Evolutionary conservation across 2,113 vertebrate species (phyloP), one percentile per base, ranked within the genome.

Genomic region (Anhinga rufa): DNA sequence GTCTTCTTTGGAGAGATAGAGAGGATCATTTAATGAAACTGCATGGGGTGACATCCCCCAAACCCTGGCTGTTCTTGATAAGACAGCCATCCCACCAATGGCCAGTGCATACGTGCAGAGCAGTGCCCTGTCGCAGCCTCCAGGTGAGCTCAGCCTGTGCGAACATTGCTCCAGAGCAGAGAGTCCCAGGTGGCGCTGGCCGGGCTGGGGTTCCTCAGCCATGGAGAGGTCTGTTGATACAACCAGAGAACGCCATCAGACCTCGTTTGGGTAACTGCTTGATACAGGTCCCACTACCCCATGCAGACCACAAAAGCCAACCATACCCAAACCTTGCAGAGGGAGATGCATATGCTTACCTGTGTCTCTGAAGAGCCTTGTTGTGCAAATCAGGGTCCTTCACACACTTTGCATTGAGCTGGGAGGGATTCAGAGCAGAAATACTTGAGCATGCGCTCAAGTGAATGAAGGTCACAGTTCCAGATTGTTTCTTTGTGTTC

Each of bases 61-160:
- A 49, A 49, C 5, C 8, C 20, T 9, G 4, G 31, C 28, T 68
- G 71, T 7, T 92, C 34, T 40, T 4, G 3, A 0, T n/a, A 16
- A 36, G 31, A 21, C 17, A 77, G 54, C 18, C 52, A 6, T 5
- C 36, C 54, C 2, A 0, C 2, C 42, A 24, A 36, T 1, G 28
- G 61, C 46, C 31, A 7, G 7, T 6, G 44, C 0, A 0, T 1
- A 8, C 0, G 0, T 15, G 38, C 34, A n/a, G 20, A 1, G 1
- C 60, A 44, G 32, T 4, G 15, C 36, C 40, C 64, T 40, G 24
- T 7, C 1, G 0, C 1, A 9, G 25, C 46, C 42, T 66, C 17
- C 42, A 31, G 38, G 58, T 0, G 7, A 74, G 64, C 49, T 70
- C 62, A 80, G 79, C n/a, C 66, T 5, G 1, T 22, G 28, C 8